Percentiles rank a stretch among this genome's conserved stretches.
Evolutionary conservation across 2,113 vertebrate species (phyloP).

Genomic region (Pitta sordida): DNA sequence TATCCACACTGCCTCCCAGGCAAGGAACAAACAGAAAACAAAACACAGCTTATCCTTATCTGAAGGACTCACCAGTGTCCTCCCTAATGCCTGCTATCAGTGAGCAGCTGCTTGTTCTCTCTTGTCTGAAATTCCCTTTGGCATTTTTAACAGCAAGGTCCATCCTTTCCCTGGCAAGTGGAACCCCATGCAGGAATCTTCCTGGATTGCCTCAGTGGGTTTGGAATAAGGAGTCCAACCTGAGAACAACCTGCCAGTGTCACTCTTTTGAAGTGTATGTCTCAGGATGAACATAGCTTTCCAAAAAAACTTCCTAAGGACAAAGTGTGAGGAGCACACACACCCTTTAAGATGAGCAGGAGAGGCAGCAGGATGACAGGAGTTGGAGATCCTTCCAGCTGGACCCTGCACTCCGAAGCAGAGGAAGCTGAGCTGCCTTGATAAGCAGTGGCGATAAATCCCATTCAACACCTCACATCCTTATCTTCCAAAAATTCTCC

Average conservation of each 20-base stretch:
- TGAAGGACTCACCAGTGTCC: not conserved
- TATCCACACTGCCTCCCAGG: accelerated
- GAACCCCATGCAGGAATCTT: accelerated
- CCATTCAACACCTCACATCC: not conserved
- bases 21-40: not conserved
- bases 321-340: not conserved
- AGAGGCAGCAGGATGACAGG: not conserved
- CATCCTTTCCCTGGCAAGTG: not conserved
- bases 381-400: not conserved
- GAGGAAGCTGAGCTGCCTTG: not conserved
- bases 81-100: not conserved
- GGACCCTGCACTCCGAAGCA: not conserved
- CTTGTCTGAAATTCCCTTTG: not conserved
- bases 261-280: not conserved
- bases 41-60: not conserved
- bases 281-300: not conserved
- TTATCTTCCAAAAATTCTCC: not conserved
- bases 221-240: accelerated
- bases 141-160: not conserved
- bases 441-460: not conserved
- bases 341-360: not conserved
- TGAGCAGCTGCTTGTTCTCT: not conserved
- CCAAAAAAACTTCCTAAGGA: not conserved
- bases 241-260: accelerated
- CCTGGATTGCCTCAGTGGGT: not conserved